phyloP scores from a whole-genome alignment of 2,797 vertebrate genomes.

The Hoplostethus mediterraneus region DNA sequence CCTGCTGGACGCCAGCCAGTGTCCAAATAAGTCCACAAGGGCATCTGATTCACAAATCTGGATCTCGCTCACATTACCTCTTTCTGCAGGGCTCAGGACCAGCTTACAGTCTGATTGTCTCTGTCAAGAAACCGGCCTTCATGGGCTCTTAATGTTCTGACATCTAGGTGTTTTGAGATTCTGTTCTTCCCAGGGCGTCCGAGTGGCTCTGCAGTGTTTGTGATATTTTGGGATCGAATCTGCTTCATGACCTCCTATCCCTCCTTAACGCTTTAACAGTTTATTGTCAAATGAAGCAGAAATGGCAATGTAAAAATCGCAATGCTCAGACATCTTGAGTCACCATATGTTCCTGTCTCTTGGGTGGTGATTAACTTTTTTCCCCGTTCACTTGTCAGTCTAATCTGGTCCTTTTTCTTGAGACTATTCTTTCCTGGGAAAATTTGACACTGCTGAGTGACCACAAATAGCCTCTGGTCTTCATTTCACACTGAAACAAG shows the following conservation, averaged over 20 bases:
- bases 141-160: no score
- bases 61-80: slow-evolving; percentile 49
- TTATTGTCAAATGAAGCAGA: no score
- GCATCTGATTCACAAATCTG: slow-evolving; percentile 76
- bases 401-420: slow-evolving; percentile 36
- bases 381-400: not conserved
- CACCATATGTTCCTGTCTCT: not conserved
- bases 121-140: not conserved
- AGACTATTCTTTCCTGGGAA: slow-evolving; percentile 23
- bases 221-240: no score
- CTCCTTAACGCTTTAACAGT: no score
- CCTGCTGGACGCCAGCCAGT: slow-evolving; percentile 73
- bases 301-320: no score
- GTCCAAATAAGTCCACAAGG: slow-evolving; percentile 84
- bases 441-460: slow-evolving; percentile 39
- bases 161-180: no score
- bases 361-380: not conserved
- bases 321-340: not conserved
- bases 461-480: slow-evolving; percentile 70
- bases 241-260: no score
- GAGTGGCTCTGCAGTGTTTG: no score
- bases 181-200: no score
- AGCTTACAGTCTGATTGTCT: not conserved
- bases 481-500: slow-evolving; percentile 53
- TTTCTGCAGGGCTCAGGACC: slow-evolving; percentile 11